Percentiles rank a stretch among this genome's conserved stretches.
Evolutionary conservation across 1,140 invertebrate genomes (phyloP).

Genomic region (Physella acuta): DNA sequence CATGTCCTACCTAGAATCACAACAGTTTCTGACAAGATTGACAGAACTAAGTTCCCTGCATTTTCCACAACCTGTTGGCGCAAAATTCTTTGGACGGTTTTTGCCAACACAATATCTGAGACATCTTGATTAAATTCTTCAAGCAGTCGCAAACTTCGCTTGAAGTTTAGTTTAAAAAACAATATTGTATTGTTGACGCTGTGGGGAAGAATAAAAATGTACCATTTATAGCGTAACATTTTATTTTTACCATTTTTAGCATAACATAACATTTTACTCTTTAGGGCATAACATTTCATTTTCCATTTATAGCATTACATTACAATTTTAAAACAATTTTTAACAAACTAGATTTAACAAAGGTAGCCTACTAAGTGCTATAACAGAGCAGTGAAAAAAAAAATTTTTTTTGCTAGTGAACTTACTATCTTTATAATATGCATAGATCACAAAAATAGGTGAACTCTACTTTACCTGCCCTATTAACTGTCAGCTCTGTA

Average conservation of each 20-base stretch:
- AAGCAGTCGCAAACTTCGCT: background rate
- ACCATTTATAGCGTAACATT: background rate
- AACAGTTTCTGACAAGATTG: slow-evolving; percentile 12
- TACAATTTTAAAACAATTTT: background rate
- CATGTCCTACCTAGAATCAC: slow-evolving; percentile 21
- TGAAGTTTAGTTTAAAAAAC: slow-evolving; percentile 6
- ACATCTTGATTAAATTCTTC: background rate
- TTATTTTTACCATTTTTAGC: background rate
- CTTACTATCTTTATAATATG: too few species aligned
- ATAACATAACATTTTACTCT: background rate
- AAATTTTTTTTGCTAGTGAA: too few species aligned
- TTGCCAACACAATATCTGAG: background rate
- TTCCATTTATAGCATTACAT: background rate
- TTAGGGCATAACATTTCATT: background rate
- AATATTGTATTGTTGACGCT: slow-evolving; percentile 4
- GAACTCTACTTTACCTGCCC: too few species aligned
- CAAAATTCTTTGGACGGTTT: slow-evolving; percentile 5
- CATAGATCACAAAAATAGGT: too few species aligned
- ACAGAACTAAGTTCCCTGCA: background rate
- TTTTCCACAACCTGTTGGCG: slow-evolving; percentile 19
- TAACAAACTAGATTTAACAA: background rate
- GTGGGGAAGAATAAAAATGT: background rate
- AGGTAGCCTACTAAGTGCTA: too few species aligned
- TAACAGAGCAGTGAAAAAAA: too few species aligned
- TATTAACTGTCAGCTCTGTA: too few species aligned